Base-by-base conservation (phyloP, 2,888 invertebrate genomes). In the Mylabris sibirica region DNA sequence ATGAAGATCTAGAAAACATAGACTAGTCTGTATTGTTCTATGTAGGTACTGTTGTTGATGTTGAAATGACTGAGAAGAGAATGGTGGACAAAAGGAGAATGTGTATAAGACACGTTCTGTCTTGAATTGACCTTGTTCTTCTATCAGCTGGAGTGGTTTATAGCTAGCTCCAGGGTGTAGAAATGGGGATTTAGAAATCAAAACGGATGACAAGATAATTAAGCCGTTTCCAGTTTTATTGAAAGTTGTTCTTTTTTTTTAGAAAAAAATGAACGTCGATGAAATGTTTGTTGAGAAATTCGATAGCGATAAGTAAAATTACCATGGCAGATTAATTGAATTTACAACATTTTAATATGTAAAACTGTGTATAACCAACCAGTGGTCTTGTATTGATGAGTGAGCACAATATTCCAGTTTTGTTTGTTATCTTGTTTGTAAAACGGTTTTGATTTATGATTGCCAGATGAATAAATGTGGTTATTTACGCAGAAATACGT, bases 51-150 rank as follows among this genome's bases (percentile, higher is more conserved):
- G n/a, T n/a, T 17, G 60, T 34, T 61, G 26, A 60, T 49, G 66
- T 22, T 66, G 65, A 66, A 64, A 44, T 61, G 57, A 65, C 38
- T 26, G 63, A 68, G 20, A 14, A 44, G 44, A 65, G 65, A 35
- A 4, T 24, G 41, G 30, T 61, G 67, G 64, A 70, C 70, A 70
- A 70, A 70, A 67, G 70, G 14, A 30, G 59, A 60, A 49, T 34
- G 38, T 63, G 66, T 69, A 65, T 64, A 70, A 70, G 67, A 70
- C 70, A 70, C 38, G 64, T 70, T 67, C 62, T 59, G 2, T 57
- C 4, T 12, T 9, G 9, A 49, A 49, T 49, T 49, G 49, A 49
- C 49, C 20, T 49, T 24, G 57, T 57, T 49, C 49, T 4, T 14
- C 5, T 4, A 3, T 8, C 30, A 3, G 22, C 5, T 20, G 5